These are phyloP conservation scores for Podilymbus podiceps DNA, from an alignment of 2,113 vertebrate species.

Conservation along the genomic window DNA sequence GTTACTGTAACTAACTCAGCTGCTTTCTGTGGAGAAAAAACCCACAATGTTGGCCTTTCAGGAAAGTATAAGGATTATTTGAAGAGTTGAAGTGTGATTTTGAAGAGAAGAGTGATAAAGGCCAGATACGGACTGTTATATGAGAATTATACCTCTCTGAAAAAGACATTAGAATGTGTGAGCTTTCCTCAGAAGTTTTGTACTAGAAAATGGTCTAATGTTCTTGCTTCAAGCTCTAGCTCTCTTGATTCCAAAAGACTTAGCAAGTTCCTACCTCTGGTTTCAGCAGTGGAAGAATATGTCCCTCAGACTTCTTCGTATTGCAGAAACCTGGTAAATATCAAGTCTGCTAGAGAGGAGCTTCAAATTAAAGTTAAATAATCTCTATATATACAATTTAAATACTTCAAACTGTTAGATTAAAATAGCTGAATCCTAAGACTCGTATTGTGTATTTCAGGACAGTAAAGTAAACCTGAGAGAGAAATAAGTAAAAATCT, in stretches of 20 bases:
- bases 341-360: background rate
- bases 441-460: background rate
- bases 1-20: background rate
- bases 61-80: background rate
- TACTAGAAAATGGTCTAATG: background rate
- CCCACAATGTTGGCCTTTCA: background rate
- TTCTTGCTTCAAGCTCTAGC: background rate
- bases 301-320: background rate
- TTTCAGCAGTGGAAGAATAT: background rate
- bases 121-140: background rate
- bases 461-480: background rate
- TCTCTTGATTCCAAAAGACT: background rate
- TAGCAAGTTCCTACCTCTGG: background rate
- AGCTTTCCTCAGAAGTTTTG: background rate
- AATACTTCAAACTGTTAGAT: background rate
- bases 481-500: background rate
- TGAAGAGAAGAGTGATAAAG: too few relatives aligned
- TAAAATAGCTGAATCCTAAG: background rate
- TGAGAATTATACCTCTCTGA: background rate
- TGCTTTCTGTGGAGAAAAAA: background rate
- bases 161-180: background rate
- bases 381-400: background rate
- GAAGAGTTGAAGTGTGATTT: background rate
- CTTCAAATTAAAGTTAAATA: background rate
- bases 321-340: background rate